Evolutionary conservation across 2,888 invertebrate genomes (phyloP), one percentile per base, ranked within the genome.

Genomic region (Lepas anatifera): DNA sequence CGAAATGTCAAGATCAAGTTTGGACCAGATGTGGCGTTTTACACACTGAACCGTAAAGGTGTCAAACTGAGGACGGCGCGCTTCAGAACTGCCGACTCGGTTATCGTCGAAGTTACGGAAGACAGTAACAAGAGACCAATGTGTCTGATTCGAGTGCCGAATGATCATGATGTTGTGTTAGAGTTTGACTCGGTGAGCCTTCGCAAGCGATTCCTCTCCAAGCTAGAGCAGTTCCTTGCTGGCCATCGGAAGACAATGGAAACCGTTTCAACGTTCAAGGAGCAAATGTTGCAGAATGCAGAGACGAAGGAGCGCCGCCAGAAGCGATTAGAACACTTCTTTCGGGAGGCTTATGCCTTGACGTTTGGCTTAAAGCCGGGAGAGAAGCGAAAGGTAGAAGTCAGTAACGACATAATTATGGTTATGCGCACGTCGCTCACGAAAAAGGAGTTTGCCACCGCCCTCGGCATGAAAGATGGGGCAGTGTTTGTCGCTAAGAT

Each of bases 401-500:
- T 77, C 2, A 77, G 77, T 68, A 78, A 78, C 69, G 92, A 94
- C 75, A 82, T 90, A 71, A 90, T 94, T 68, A 93, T 93, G 73
- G 93, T 94, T 0, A 95, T 95, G 95, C 83, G 94, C 68, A 95
- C 95, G 0, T 93, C 93, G 0, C 79, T 95, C 71, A 93, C 94
- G 0, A 92, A 92, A 77, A 85, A 89, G 68, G 96, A 97, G 80
- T 95, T 97, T 77, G 96, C 96, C 0, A 92, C 91, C 69, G 96
- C 96, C 0, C 82, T 97, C 7, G 97, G 96, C 50, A 97, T 97
- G 97, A 90, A 90, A 78, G 84, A 92, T 0, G 92, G 95, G 76
- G 95, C 95, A 32, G 89, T 96, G 69, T 97, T 97, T 78, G 95
- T 97, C 0, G 88, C 92, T 77, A 92, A 95, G 81, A 96, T 97